Base-by-base conservation (phyloP, 2,797 vertebrate genomes). In the Gambusia yucatana region DNA sequence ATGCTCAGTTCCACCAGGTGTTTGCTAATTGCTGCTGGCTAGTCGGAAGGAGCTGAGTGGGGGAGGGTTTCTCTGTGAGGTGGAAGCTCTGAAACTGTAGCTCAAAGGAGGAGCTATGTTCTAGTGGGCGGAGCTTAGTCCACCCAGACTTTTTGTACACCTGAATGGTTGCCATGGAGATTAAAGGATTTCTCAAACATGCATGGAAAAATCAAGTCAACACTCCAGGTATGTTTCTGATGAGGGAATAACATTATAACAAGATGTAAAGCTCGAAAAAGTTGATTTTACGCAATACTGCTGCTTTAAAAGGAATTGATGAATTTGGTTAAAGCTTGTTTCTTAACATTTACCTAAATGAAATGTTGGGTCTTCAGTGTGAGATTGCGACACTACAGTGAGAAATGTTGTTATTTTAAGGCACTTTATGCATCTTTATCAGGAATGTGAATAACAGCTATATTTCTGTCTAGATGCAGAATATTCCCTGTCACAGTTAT, bases 401-500 rank as follows among this genome's bases (percentile, higher is more conserved):
- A 41, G 5, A 65, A 39, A 39, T 16, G 30, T 28, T 30, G 1
- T 65, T 65, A 39, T 25, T 69, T 46, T 46, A 70, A 70, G 41
- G 25, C 67, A 28, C 16, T 44, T 41, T 39, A 41, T 41, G 9
- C 63, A 25, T 43, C 22, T 41, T 46, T 44, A 7, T 17, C 25
- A 6, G 13, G 25, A 70, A 44, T 28, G 41, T 70, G 25, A 70
- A 44, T 28, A 44, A 20, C 84, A 79, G 87, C 80, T 74, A 73
- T 57, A 59, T 81, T 78, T 86, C 79, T 91, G 86, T 91, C 81
- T 73, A 69, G 28, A 85, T 88, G 90, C 84, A 86, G 86, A 77
- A 86, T 93, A 93, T 93, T 93, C 88, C 89, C 88, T 75, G 90
- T 88, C 90, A 85, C 86, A 82, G 87, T 91, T 94, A 90, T 94